Conservation (phyloP, 2,888 invertebrate species). For the Lamproptera curius region DNA sequence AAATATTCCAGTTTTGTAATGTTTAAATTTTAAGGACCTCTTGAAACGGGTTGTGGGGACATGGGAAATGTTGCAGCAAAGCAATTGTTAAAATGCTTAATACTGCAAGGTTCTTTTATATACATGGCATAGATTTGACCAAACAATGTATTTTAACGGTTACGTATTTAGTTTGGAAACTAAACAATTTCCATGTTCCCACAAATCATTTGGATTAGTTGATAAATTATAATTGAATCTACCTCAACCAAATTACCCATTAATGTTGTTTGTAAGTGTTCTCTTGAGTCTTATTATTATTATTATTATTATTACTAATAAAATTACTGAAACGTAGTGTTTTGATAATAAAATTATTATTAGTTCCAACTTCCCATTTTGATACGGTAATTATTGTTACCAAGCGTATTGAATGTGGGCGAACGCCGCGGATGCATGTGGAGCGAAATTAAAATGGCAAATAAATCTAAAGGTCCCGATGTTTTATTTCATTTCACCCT, state of each 20-base stretch:
- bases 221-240: constrained; percentile 63
- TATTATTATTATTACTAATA: constrained; percentile 63
- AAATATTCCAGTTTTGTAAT: constrained; percentile 43
- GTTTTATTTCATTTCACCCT: constrained; percentile 35
- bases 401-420: constrained; percentile 65
- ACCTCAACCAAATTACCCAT: constrained; percentile 76
- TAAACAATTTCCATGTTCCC: constrained; percentile 29
- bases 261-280: constrained; percentile 74
- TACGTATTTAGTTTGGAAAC: neutral
- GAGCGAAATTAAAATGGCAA: constrained; percentile 34
- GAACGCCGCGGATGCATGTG: constrained; percentile 48
- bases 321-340: constrained; percentile 66
- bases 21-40: constrained; percentile 38
- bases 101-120: neutral
- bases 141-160: neutral
- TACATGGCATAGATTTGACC: neutral
- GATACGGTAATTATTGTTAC: constrained; percentile 77
- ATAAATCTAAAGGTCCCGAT: constrained; percentile 27
- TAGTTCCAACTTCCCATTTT: constrained; percentile 69
- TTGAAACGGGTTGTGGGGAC: constrained; percentile 46
- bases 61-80: constrained; percentile 26
- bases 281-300: constrained; percentile 71
- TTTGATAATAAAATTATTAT: constrained; percentile 66
- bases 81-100: too few species aligned
- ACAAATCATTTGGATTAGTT: constrained; percentile 43